These are phyloP conservation scores for Hermodice carunculata DNA, from an alignment of 2,888 invertebrate genomes.

Conservation along the genomic window DNA sequence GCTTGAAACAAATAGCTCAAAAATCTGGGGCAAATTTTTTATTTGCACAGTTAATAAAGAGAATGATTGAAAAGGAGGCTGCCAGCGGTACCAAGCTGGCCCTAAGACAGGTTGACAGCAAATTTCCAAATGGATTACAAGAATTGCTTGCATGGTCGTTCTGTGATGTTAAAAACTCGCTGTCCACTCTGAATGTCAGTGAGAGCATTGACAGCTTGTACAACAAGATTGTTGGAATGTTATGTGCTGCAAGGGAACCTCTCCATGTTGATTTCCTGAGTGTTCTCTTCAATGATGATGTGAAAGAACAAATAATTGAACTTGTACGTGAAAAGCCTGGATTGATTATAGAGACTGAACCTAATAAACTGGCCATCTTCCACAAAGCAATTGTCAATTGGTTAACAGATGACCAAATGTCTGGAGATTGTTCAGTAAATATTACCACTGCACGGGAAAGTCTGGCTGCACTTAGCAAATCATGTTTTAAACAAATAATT, in stretches of 20 bases:
- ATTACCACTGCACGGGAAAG: constrained; percentile 4
- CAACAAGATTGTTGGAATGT: constrained; percentile 16
- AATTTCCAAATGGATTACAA: constrained; percentile 35
- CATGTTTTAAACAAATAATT: constrained; percentile 29
- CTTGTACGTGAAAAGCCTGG: too few relatives aligned
- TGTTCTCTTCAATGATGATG: neutral
- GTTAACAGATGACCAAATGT: constrained; percentile 27
- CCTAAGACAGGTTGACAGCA: constrained; percentile 32
- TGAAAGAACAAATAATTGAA: too few relatives aligned
- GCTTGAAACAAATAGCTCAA: constrained; percentile 35
- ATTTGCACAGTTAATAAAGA: constrained; percentile 25
- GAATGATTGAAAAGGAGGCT: constrained; percentile 21
- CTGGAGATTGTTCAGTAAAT: constrained; percentile 22
- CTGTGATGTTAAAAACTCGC: too few relatives aligned
- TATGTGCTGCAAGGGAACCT: constrained; percentile 19
- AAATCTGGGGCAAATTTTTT: constrained; percentile 37
- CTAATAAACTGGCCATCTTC: constrained; percentile 17
- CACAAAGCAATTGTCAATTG: constrained; percentile 30
- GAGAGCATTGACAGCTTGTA: constrained; percentile 17
- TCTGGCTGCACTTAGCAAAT: constrained; percentile 17
- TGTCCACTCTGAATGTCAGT: too few relatives aligned
- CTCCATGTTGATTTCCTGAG: constrained; percentile 8
- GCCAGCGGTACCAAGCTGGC: constrained; percentile 26
- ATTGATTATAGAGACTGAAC: neutral
- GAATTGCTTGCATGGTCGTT: too few relatives aligned